phyloP scores from a whole-genome alignment of 2,797 vertebrate genomes.

The Centroberyx gerrardi region DNA sequence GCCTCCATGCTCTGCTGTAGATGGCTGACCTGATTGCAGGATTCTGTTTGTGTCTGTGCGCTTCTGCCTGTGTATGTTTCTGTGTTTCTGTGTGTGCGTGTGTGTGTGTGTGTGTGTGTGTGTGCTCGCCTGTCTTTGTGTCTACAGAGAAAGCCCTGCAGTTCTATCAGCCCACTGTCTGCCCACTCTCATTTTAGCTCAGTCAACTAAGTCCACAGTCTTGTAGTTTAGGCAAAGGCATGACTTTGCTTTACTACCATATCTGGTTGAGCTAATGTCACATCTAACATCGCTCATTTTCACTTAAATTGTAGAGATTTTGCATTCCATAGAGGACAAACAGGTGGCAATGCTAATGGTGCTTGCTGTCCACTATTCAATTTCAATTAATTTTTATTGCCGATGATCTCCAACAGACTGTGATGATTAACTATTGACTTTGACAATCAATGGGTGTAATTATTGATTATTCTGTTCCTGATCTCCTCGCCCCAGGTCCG shows the following conservation, averaged over 20 bases:
- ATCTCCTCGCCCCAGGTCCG: conserved; percentile 84
- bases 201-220: conserved; percentile 51
- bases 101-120: neutral
- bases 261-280: neutral
- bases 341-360: conserved; percentile 58
- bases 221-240: conserved; percentile 34
- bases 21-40: conserved; percentile 78
- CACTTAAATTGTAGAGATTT: conserved; percentile 18
- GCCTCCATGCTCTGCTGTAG: conserved; percentile 56
- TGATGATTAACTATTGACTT: conserved; percentile 68
- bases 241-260: conserved; percentile 36
- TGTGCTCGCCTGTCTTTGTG: neutral
- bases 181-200: conserved; percentile 41
- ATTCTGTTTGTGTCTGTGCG: conserved; percentile 52
- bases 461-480: conserved; percentile 74
- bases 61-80: conserved; percentile 22
- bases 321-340: neutral
- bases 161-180: conserved; percentile 41
- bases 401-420: conserved; percentile 53
- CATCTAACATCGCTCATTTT: conserved; percentile 29
- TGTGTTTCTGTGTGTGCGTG: neutral
- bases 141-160: conserved; percentile 51
- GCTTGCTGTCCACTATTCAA: conserved; percentile 34
- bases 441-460: conserved; percentile 59
- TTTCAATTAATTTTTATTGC: conserved; percentile 48